Base-by-base conservation (phyloP, 2,797 vertebrate species). In the Pelochelys cantorii region DNA sequence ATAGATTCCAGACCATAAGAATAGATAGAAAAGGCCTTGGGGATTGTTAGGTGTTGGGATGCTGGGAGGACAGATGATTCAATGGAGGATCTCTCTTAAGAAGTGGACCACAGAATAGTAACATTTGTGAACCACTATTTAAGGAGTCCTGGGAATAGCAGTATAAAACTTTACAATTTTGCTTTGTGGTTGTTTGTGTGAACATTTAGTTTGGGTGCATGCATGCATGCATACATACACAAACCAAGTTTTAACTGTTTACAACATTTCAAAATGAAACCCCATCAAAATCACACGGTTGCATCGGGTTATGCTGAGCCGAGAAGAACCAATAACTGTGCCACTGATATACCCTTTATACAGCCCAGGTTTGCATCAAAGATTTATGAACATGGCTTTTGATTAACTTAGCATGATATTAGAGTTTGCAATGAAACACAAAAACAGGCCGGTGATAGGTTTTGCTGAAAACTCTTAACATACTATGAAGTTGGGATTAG, bases 401-500 rank as follows among this genome's bases (percentile, higher is more conserved):
- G 52, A 5, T 81, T 71, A 68, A 11, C 55, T 81, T 81, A 22
- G 20, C n/a, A 75, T 34, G 93, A 80, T 94, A 2, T 65, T 71
- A 84, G 13, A 56, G 3, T 84, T 88, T 89, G 78, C 84, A 79
- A 27, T 29, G 29, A 89, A 11, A 79, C 11, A 48, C 0, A 1
- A 57, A 88, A 92, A 11, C 3, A 56, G 1, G 18, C 86, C 79
- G 29, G 31, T 78, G 79, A 56, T 31, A 71, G 23, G 0, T 42
- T 89, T 91, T 87, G n/a, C 3, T 94, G 54, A 1, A 11, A 83
- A 93, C 1, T 6, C 62, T 84, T 87, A 68, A 3, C 1, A 1
- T 62, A 31, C 65, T 94, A 81, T 60, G 60, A 89, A 94, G 86
- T 59, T 79, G 23, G 4, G 23, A 7, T 96, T 96, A 96, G 54